Evolutionary conservation across 2,113 vertebrate genomes (phyloP), one percentile per base, ranked within the genome.

Genomic region (Antechinus stuartii): DNA sequence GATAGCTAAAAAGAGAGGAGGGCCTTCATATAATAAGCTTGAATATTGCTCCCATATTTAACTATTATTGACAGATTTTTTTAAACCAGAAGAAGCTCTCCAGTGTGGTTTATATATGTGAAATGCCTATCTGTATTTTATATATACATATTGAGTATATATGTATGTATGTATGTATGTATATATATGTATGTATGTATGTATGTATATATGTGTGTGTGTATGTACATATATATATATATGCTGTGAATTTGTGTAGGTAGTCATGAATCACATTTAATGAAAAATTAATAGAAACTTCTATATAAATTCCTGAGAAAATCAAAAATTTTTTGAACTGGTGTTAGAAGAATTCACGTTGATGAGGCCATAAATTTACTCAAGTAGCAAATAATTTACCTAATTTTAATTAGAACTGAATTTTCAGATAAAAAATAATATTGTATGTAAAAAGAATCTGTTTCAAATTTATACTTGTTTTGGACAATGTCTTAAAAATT

Each of bases 281-380:
- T 93, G 23, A 94, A 97, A 97, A 96, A 91, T 93, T 35, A 23
- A 96, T 23, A 94, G 19, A 47, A 94, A 96, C 61, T 97, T 95
- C 94, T 96, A 9, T 14, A 90, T 54, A 92, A 42, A 90, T 93
- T 95, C 52, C 42, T 94, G 30, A 92, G 16, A 94, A 96, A 56
- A 92, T 91, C 5, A 92, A 49, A 49, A 49, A 49, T 49, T 49
- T 49, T 61, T 68, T 42, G 35, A 8, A 84, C 68, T 84, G 68
- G 19, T 42, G 6, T 8, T 84, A 19, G 68, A 84, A 84, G 68
- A 84, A 42, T 16, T 42, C 7, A 84, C 1, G 42, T 42, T 42
- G 68, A 84, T 84, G n/a, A 42, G 68, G 7, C n/a, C n/a, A 84
- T 84, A 42, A 84, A 84, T 84, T 84, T 42, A 84, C 16, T 42